These are phyloP conservation scores for Drosophila tropicalis DNA, from an alignment of 1,140 invertebrate species.

Conservation along the genomic window DNA sequence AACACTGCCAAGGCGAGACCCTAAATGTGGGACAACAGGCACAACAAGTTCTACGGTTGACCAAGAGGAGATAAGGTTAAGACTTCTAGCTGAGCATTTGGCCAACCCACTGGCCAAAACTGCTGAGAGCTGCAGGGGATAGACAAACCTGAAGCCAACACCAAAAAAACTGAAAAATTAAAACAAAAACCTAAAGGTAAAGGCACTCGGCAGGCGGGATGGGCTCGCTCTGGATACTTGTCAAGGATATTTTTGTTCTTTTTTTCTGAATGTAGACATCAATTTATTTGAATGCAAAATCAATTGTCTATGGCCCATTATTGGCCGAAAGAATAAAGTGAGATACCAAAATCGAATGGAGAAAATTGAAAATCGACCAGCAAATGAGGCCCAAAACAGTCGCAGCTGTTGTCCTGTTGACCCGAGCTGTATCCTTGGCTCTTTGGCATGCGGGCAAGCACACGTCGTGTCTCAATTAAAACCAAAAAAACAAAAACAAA, in stretches of 20 bases:
- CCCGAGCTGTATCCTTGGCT: conserved; percentile 2
- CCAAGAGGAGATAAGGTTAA: conserved; percentile 60
- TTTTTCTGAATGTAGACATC: conserved; percentile 64
- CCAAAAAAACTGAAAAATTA: conserved; percentile 2
- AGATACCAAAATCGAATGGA: conserved; percentile 48
- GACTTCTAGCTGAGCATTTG: conserved; percentile 32
- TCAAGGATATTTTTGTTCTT: conserved; percentile 23
- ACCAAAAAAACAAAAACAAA: conserved; percentile 14
- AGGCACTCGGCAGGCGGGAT: conserved; percentile 28
- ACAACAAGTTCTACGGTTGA: conserved; percentile 68
- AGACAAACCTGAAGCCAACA: conserved; percentile 10
- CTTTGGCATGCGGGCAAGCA: conserved; percentile 45
- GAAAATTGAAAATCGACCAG: conserved; percentile 47
- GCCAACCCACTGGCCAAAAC: conserved; percentile 61
- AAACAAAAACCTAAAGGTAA: conserved; percentile 27
- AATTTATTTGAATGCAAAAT: conserved; percentile 59
- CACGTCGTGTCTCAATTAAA: conserved; percentile 48
- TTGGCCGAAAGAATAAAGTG: conserved; percentile 59
- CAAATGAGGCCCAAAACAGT: conserved; percentile 51
- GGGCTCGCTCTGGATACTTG: conserved; percentile 66
- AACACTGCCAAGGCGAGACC: conserved; percentile 39
- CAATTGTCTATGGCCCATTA: conserved; percentile 67
- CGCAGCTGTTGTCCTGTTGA: conserved; percentile 41
- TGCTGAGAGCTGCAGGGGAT: conserved; percentile 37
- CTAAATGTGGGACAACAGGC: conserved; percentile 4